Percentiles rank a stretch among this genome's conserved stretches.
Evolutionary conservation across 2,113 vertebrate genomes (phyloP).

Genomic region (Brachyistius frenatus): DNA sequence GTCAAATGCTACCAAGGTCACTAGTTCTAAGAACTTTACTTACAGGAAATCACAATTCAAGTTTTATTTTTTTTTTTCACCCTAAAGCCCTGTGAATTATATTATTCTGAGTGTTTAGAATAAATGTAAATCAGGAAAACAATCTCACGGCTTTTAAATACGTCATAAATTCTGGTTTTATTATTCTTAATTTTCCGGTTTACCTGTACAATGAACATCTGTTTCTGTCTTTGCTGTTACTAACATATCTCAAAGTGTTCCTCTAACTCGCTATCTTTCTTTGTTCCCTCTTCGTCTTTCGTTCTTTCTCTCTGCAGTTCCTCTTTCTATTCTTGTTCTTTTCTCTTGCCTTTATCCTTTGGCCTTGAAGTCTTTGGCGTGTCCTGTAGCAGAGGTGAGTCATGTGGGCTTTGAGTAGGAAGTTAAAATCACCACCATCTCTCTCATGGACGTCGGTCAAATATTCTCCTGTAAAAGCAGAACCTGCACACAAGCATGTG

Average conservation of each 20-base stretch:
- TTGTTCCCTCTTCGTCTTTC: constrained; percentile 47
- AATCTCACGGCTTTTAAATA: background rate
- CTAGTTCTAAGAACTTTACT: too few species aligned
- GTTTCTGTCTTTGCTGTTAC: constrained; percentile 58
- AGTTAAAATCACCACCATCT: constrained; percentile 16
- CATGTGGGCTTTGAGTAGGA: constrained; percentile 27
- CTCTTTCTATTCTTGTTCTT: constrained; percentile 99
- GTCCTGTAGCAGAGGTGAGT: constrained; percentile 94
- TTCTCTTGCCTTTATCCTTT: constrained; percentile 99
- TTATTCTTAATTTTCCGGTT: background rate
- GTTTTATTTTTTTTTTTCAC: too few species aligned
- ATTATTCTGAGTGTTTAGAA: too few species aligned
- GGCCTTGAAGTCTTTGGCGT: constrained; percentile 97
- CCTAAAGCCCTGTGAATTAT: too few species aligned
- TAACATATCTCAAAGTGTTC: constrained; percentile 59
- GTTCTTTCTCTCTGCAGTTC: constrained; percentile 91
- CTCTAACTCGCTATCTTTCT: constrained; percentile 54
- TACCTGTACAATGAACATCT: constrained; percentile 13
- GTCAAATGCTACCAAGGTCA: too few species aligned
- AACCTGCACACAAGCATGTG: background rate
- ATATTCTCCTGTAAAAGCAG: constrained; percentile 14
- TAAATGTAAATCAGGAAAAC: too few species aligned
- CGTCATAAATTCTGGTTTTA: background rate
- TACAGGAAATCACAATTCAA: too few species aligned
- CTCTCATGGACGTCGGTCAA: constrained; percentile 34